Base-by-base conservation (phyloP, 2,888 invertebrate genomes). In the Isoperla grammatica region DNA sequence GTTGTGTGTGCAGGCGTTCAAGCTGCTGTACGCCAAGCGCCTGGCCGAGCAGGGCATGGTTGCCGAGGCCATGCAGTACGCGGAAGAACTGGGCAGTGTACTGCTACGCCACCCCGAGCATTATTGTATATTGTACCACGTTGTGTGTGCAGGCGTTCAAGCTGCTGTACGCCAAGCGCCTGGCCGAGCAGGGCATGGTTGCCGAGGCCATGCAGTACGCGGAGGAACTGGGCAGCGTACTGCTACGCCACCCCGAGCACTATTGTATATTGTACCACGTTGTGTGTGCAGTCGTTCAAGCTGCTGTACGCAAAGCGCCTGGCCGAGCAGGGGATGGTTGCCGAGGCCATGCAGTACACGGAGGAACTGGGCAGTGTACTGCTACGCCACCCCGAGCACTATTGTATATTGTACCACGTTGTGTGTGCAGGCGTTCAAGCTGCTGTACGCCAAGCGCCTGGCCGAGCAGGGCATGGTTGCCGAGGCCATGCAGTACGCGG, bases 111-210 rank as follows among this genome's bases (percentile, higher is more conserved):
- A 81, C 69, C 83, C 84, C 2, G 66, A 66, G 56, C 66, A 67
- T 55, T 68, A 64, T n/a, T n/a, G n/a, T n/a, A n/a, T n/a, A n/a
- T n/a, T n/a, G n/a, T n/a, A n/a, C n/a, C n/a, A n/a, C n/a, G n/a
- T n/a, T n/a, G n/a, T n/a, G n/a, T n/a, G n/a, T n/a, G n/a, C 76
- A 93, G 86, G 81, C 85, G 57, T 95, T 90, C 77, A 96, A 96
- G 79, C 85, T 88, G 72, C 72, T 95, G 65, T 77, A 93, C 74
- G 88, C 91, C 48, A 78, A 83, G 11, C 82, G 90, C 64, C 81
- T 96, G 69, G 79, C 86, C 5, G 90, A 91, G 69, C 81, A 81
- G 69, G 95, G 95, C 1, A 81, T 84, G 67, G 78, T 85, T 68
- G 86, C 88, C 72, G 90, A 90, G 73, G 88, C 93, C 57, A 77